Evolutionary conservation across 1,140 invertebrate genomes (phyloP), one percentile per base, ranked within the genome.

Genomic region (Panulirus ornatus): DNA sequence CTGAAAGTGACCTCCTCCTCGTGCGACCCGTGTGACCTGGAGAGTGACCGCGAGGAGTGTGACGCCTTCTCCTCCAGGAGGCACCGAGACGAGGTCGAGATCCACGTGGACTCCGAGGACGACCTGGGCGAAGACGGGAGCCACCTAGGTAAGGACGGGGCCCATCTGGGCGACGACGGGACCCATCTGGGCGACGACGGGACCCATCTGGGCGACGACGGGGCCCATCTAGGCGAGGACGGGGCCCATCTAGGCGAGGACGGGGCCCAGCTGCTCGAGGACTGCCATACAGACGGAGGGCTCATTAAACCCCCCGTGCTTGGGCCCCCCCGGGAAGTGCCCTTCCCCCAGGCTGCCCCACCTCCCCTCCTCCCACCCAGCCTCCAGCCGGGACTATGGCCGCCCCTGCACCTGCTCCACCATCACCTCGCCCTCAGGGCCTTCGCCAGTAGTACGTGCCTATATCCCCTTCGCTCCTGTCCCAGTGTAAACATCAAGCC

Each of bases 391-490:
- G 89, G 84, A 44, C 70, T 92, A 30, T 92, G 91, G 91, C 89
- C 88, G 14, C 90, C 91, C 34, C 86, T 91, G 34, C 91, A 90
- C 58, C 87, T 92, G 71, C 89, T 92, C 51, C 91, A 92, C 70
- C 91, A 92, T 73, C 91, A 92, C 73, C 88, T 92, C 1, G 86
- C 91, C 42, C 91, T 92, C 82, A 91, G 91, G 87, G 88, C 91
- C 34, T 73, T 91, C 66, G 54, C 81, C 84, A 66, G 58, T 92
- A 92, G 91, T 92, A 88, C 89, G 91, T 88, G 44, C 6, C 47
- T 38, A 19, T 30, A 66, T 66, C 30, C n/a, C 0, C 0, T 66
- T 27, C 30, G 30, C 30, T 27, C n/a, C n/a, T n/a, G n/a, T n/a
- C n/a, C n/a, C n/a, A n/a, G n/a, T n/a, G n/a, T n/a, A n/a, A n/a